phyloP scores from a whole-genome alignment of 1,140 invertebrate genomes.

The Hyles euphorbiae region DNA sequence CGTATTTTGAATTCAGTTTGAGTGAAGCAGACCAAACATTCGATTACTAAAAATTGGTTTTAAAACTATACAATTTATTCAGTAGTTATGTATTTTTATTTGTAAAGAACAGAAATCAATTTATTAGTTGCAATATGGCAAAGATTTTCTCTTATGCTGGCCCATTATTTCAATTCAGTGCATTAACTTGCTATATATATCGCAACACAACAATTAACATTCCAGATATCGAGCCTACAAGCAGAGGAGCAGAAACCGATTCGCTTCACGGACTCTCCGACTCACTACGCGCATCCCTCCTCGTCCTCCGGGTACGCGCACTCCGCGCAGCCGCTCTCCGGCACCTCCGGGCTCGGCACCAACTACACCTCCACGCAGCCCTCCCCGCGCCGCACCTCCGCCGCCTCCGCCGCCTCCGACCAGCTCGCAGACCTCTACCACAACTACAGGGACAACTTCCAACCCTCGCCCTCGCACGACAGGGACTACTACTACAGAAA shows the following conservation, averaged over 20 bases:
- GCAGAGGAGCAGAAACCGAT: slow-evolving; percentile 79
- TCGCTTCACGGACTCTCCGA: slow-evolving; percentile 86
- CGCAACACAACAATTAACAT: slow-evolving; percentile 7
- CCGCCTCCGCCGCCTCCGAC: slow-evolving; percentile 66
- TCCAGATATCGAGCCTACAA: slow-evolving; percentile 68
- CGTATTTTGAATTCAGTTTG: no score
- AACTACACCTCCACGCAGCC: slow-evolving; percentile 74
- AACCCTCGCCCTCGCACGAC: slow-evolving; percentile 45
- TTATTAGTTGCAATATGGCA: no score
- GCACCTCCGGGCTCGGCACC: slow-evolving; percentile 67
- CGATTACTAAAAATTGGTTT: no score
- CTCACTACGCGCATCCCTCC: slow-evolving; percentile 77
- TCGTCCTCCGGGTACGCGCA: slow-evolving; percentile 65
- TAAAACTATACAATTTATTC: no score
- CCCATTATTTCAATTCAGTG: no score
- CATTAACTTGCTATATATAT: no score
- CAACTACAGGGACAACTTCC: slow-evolving; percentile 64
- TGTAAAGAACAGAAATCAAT: no score
- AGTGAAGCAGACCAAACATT: no score
- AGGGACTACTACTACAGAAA: slow-evolving; percentile 80
- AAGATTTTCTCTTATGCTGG: no score
- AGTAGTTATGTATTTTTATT: no score
- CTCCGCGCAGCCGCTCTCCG: slow-evolving; percentile 57
- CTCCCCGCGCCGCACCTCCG: slow-evolving; percentile 84
- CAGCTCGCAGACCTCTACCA: slow-evolving; percentile 57